These are phyloP conservation scores for Tragelaphus buxtoni DNA, from an alignment of 2,113 vertebrate species.

Conservation along the genomic window DNA sequence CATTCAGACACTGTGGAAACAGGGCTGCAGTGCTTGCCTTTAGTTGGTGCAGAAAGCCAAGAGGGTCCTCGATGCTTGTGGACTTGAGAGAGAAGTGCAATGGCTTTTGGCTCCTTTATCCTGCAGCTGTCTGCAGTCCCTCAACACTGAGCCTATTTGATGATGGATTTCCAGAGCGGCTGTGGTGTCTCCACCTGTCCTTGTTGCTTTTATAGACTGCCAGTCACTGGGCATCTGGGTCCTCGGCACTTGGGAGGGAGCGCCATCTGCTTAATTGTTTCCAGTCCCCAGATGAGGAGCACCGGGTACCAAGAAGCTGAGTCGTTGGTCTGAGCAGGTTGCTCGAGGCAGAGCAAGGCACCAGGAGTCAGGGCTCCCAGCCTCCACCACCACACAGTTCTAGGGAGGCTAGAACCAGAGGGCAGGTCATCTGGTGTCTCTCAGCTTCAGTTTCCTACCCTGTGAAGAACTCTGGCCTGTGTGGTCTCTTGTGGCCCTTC, in stretches of 20 bases:
- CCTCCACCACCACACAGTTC: background rate
- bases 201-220: constrained; percentile 43
- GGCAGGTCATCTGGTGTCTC: background rate
- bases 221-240: background rate
- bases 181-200: constrained; percentile 52
- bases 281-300: background rate
- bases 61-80: background rate
- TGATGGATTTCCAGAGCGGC: constrained; percentile 31
- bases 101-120: constrained; percentile 1
- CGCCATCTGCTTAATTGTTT: constrained; percentile 19
- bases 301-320: background rate
- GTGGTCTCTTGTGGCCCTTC: background rate
- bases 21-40: background rate
- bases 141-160: constrained; percentile 44
- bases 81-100: background rate
- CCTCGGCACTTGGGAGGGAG: background rate
- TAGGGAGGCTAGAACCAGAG: background rate
- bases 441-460: background rate
- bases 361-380: background rate
- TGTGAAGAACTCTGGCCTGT: background rate
- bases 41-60: background rate
- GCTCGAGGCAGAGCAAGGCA: background rate
- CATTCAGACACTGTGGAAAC: background rate
- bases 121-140: constrained; percentile 50
- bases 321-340: background rate